Evolutionary conservation across 2,797 vertebrate species (phyloP).

Genomic region (Amphiprion clarkii): DNA sequence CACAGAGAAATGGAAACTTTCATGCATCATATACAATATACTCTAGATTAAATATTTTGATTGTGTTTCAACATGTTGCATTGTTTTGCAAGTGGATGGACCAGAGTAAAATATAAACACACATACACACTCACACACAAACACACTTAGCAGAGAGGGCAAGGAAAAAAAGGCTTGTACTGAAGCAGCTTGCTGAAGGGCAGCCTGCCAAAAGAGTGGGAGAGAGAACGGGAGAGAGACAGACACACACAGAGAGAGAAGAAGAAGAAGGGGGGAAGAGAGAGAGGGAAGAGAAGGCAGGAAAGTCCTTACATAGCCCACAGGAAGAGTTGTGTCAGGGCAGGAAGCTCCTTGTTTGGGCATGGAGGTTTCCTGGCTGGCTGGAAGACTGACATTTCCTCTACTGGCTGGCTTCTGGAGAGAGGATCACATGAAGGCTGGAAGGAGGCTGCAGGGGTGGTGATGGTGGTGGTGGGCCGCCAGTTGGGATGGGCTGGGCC

Average conservation of each 20-base stretch:
- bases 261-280: constrained; percentile 33
- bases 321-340: constrained; percentile 89
- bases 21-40: constrained; percentile 8
- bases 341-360: constrained; percentile 89
- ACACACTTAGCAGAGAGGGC: constrained; percentile 58
- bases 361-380: constrained; percentile 87
- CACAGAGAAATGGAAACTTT: not conserved
- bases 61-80: constrained; percentile 37
- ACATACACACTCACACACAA: constrained; percentile 27
- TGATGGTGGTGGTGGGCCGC: constrained; percentile 73
- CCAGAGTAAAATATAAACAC: constrained; percentile 45
- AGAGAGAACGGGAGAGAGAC: constrained; percentile 58
- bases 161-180: constrained; percentile 60
- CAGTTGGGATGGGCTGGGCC: constrained; percentile 67
- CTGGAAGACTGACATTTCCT: constrained; percentile 88
- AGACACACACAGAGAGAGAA: constrained; percentile 43
- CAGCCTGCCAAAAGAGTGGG: constrained; percentile 82
- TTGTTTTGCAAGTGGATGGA: constrained; percentile 39
- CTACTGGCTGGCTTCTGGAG: constrained; percentile 83
- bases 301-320: constrained; percentile 92
- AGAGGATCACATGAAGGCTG: constrained; percentile 85
- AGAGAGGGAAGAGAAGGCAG: constrained; percentile 77
- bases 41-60: constrained; percentile 34
- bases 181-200: constrained; percentile 78
- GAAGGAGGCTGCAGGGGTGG: constrained; percentile 78